These are phyloP conservation scores for Ochropacha duplaris DNA, from an alignment of 2,888 invertebrate species.

Conservation along the genomic window DNA sequence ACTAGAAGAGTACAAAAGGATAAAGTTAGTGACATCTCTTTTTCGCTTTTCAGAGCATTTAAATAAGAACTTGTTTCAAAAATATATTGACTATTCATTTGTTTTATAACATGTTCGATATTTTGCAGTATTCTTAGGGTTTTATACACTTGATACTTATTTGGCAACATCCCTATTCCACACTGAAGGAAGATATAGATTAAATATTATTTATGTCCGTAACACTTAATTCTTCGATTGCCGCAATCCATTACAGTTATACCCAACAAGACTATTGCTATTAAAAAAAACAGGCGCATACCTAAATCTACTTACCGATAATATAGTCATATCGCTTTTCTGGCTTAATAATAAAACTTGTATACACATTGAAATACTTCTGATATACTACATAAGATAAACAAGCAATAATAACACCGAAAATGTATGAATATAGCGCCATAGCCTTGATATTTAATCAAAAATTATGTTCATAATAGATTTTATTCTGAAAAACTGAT, in stretches of 20 bases:
- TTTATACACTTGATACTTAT: too few relatives aligned
- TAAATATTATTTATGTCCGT: too few relatives aligned
- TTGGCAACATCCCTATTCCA: too few relatives aligned
- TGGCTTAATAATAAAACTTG: slow-evolving; percentile 60
- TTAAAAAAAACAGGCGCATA: neutral
- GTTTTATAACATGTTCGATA: too few relatives aligned
- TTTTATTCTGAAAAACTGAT: slow-evolving; percentile 9
- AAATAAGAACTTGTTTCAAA: too few relatives aligned
- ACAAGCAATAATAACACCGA: slow-evolving; percentile 52
- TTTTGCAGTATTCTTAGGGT: too few relatives aligned
- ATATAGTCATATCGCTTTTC: slow-evolving; percentile 73
- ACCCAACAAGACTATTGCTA: neutral
- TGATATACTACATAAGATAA: slow-evolving; percentile 67
- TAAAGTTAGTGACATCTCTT: too few relatives aligned
- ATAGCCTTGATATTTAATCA: slow-evolving; percentile 32
- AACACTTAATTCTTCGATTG: neutral
- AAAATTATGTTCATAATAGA: neutral
- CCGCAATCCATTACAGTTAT: neutral
- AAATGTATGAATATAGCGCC: slow-evolving; percentile 55
- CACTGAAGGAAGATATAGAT: too few relatives aligned
- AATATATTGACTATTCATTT: too few relatives aligned
- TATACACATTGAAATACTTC: slow-evolving; percentile 53
- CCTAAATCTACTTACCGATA: slow-evolving; percentile 59
- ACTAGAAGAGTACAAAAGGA: too few relatives aligned
- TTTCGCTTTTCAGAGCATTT: too few relatives aligned